Base-by-base conservation (phyloP, 2,888 invertebrate species). In the Nomada fabriciana region DNA sequence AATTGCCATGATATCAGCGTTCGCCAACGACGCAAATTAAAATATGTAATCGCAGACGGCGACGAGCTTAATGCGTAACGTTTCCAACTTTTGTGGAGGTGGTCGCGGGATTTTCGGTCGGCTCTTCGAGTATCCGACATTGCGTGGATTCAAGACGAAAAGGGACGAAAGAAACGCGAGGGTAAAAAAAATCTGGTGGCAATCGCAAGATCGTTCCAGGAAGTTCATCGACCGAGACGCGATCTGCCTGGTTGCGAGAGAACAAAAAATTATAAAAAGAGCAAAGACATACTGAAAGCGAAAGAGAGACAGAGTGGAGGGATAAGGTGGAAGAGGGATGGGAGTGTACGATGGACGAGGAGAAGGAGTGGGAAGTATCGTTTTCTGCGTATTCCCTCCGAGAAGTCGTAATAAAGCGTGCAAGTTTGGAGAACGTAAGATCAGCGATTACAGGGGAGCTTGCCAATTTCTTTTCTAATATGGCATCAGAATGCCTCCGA, bases 161-260 rank as follows among this genome's bases (percentile, higher is more conserved):
- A 84, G 81, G 63, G 77, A 60, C 77, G 77, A 80, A 76, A 69
- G 74, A 82, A 82, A 75, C 63, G 23, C 18, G 65, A 70, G 69
- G 64, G 78, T 53, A 75, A 68, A 42, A 55, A 43, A 23, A 47
- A 52, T 85, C 78, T 68, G 72, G 80, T 81, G 84, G 84, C 87
- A 86, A 88, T 87, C 82, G 82, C 80, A 82, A 86, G 84, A 87
- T 87, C 81, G 87, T 88, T 88, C 87, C 87, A 80, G 84, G 81
- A 88, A 87, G 87, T 88, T 88, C 86, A 86, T 86, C 80, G 87
- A 88, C 87, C 87, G 87, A 72, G 85, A 80, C 85, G 77, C 81
- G 86, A 85, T 83, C 86, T 74, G 80, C 69, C 79, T 84, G 77
- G 57, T 70, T 76, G 84, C 61, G 71, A 84, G 78, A 75, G 80